Evolutionary conservation across 2,888 invertebrate species (phyloP), one percentile per base, ranked within the genome.

Genomic region (Troides aeacus): DNA sequence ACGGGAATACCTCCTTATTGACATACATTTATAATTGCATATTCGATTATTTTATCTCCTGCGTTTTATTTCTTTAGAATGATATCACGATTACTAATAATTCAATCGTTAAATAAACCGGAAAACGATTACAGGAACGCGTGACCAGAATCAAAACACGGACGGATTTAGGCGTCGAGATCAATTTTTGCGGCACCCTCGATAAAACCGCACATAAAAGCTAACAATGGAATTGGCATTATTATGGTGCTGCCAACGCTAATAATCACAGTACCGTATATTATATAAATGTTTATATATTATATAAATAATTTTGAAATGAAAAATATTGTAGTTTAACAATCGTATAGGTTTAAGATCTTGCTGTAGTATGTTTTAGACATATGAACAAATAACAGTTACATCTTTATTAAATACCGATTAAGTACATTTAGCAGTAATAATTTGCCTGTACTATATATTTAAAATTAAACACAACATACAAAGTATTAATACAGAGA

Each of bases 91-190:
- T 69, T 68, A 62, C 69, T 59, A 72, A 71, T 72, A 72, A 68
- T 64, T 67, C 68, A 65, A 73, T 65, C 70, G 72, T 69, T 72
- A 21, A 24, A 71, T 71, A 79, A 76, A 78, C 76, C 78, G 76
- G 77, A 79, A 78, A 77, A 71, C 74, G 74, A 71, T 72, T 69
- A 70, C 69, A 66, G 70, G 71, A 75, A 84, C 79, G 82, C 89
- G 88, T 90, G 90, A 86, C 87, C 80, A 77, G 84, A 90, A 81
- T 77, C 83, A 86, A 86, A 90, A 90, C 90, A 90, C 80, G 63
- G 74, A 77, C 79, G 78, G 78, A 82, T 84, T 81, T 81, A 69
- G 72, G 68, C 74, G 84, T 78, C 77, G 74, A 81, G 79, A 84
- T 84, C 80, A 82, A 81, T 81, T 85, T 87, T 79, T 82, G 84